These are phyloP conservation scores for Balanococcus diminutus DNA, from an alignment of 2,888 invertebrate species.

Conservation along the genomic window DNA sequence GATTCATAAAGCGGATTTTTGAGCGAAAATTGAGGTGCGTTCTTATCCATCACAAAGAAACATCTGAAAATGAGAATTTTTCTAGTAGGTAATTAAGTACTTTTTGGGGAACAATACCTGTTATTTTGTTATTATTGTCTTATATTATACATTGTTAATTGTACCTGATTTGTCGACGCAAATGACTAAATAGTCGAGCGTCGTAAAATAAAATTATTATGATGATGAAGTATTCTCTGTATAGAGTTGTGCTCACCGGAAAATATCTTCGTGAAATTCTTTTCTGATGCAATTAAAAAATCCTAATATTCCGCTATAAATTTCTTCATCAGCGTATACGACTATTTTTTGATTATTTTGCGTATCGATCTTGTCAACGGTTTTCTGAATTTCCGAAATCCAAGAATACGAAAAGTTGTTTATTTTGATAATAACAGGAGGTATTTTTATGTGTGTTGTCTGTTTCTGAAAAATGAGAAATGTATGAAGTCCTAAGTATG, in stretches of 20 bases:
- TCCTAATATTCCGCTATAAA: conserved; percentile 82
- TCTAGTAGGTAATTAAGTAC: background rate
- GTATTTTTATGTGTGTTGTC: conserved; percentile 59
- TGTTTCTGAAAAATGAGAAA: background rate
- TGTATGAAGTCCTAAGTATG: background rate
- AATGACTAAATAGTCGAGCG: too few relatives aligned
- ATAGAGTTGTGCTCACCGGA: conserved; percentile 61
- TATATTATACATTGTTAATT: too few relatives aligned
- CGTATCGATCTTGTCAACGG: conserved; percentile 62
- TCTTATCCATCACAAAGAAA: conserved; percentile 67
- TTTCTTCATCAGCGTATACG: conserved; percentile 72
- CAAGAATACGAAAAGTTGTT: conserved; percentile 64
- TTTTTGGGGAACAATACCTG: too few relatives aligned
- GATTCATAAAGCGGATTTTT: conserved; percentile 70
- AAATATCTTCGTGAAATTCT: conserved; percentile 74
- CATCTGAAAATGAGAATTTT: conserved; percentile 62
- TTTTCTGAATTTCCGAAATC: conserved; percentile 64
- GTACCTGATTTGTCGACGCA: too few relatives aligned
- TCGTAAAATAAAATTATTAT: too few relatives aligned
- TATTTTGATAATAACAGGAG: conserved; percentile 64
- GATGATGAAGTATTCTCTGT: too few relatives aligned
- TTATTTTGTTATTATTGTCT: too few relatives aligned
- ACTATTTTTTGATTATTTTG: conserved; percentile 66
- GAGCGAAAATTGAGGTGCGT: conserved; percentile 71
- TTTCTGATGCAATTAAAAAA: conserved; percentile 82